Evolutionary conservation across 1,140 invertebrate genomes (phyloP).

Genomic region (Temnothorax longispinosus): DNA sequence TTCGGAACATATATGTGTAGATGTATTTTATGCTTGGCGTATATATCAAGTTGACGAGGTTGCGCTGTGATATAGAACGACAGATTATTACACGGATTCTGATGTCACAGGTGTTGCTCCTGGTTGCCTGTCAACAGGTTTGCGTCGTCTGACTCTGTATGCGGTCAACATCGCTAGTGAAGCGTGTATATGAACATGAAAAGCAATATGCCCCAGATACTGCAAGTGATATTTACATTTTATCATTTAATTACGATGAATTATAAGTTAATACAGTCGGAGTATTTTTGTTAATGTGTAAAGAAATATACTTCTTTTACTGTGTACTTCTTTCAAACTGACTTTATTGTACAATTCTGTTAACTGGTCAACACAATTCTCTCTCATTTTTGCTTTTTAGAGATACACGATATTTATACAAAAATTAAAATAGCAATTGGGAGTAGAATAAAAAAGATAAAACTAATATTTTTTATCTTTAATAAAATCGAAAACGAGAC

Average conservation of each 20-base stretch:
- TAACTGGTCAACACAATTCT: not conserved
- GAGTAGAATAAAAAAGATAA: not conserved
- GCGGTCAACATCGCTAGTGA: conserved; percentile 40
- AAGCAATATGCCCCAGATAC: conserved; percentile 1
- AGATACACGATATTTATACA: not conserved
- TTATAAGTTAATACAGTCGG: not conserved
- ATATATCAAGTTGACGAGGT: conserved; percentile 46
- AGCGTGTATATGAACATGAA: conserved; percentile 3
- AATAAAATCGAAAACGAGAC: not conserved
- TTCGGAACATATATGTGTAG: not conserved
- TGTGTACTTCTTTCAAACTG: not conserved
- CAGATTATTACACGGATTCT: conserved; percentile 54
- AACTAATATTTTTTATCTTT: not conserved
- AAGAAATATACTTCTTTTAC: not conserved
- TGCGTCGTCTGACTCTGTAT: conserved; percentile 27
- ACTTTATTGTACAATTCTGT: not conserved
- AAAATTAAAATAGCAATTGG: not conserved
- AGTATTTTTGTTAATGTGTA: not conserved
- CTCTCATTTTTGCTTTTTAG: not conserved
- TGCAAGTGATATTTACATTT: not conserved
- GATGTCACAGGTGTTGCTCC: conserved; percentile 50
- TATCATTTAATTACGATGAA: not conserved
- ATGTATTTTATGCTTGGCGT: conserved; percentile 30
- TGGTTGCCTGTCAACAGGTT: conserved; percentile 58
- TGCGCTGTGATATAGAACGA: conserved; percentile 22